Evolutionary conservation across 2,113 vertebrate genomes (phyloP), one percentile per base, ranked within the genome.

Genomic region (Gavia stellata): DNA sequence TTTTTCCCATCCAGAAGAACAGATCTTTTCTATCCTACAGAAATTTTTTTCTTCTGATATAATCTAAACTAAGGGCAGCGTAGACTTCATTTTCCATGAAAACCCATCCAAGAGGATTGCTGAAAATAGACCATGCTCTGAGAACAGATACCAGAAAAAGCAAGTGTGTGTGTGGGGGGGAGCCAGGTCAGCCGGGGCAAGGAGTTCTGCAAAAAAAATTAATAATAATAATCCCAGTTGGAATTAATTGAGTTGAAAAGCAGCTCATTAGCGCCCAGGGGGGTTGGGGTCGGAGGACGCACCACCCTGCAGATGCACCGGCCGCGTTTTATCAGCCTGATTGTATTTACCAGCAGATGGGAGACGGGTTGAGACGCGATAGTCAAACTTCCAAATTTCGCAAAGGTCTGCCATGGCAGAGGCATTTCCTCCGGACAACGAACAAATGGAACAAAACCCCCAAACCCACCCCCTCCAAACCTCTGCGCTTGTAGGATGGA

Each of bases 91-190:
- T 96, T 97, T 92, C 93, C 96, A 90, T 65, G 86, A 85, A 94
- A 96, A 89, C 34, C 52, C 87, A 63, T 94, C 93, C 90, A 95
- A 96, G 90, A 79, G n/a, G 56, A 44, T 44, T 85, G 95, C 94
- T 95, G 96, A 95, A 97, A 96, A 97, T 95, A 96, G 91, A 61
- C 70, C 2, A 2, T 24, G 66, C 55, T 81, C 93, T 92, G 93
- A 96, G 96, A 96, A 75, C 81, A 89, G 91, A 94, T 33, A 91
- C 65, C 89, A 96, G 95, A 79, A 87, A 92, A 95, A 96, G 87
- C 78, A 56, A 85, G 24, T 13, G 40, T 16, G 33, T 36, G 66
- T n/a, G 34, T 3, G 10, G 9, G 26, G 55, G 74, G 74, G 19
- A 68, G 80, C 53, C 83, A 87, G 95, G 93, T 92, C 95, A 94